Evolutionary conservation across 1,140 invertebrate species (phyloP), one percentile per base, ranked within the genome.

Genomic region (Ephestia elutella): DNA sequence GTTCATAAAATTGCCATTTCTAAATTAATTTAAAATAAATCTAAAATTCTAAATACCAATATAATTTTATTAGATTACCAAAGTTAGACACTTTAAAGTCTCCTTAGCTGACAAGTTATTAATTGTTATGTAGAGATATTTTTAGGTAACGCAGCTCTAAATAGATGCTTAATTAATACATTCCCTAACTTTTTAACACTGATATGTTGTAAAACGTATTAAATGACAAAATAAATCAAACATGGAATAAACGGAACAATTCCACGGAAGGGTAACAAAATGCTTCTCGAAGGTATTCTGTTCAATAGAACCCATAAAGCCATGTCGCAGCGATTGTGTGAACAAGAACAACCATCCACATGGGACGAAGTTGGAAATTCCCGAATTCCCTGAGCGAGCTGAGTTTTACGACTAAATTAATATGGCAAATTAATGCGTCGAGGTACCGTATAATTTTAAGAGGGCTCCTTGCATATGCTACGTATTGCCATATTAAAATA

Each of bases 391-490:
- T 83, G 86, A 82, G 82, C 80, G 70, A 84, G 57, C 85, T 86
- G 82, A 89, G 86, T 90, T 90, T 90, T 90, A 89, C 88, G 78
- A 82, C 82, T 75, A 89, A 89, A 90, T 90, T 90, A 90, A 90
- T 90, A 90, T 90, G 83, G 85, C 88, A 90, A 90, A 90, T 90
- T 90, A 90, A 90, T 89, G 87, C 83, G 85, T 86, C 80, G 67
- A 77, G 63, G 62, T 70, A 77, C 77, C 73, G 85, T 85, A 86
- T 85, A 87, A 86, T 87, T 85, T 86, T 77, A 73, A 70, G 73
- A 50, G 49, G 21, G 48, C 32, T 56, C 9, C 50, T 30, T 17
- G 13, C 25, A 25, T 30, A 13, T 54, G 51, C 54, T 55, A 32
- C 15, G 9, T n/a, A 21, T 15, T 30, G 21, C 53, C 30, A 10